phyloP scores from a whole-genome alignment of 2,888 invertebrate species.

The Hesperia comma region DNA sequence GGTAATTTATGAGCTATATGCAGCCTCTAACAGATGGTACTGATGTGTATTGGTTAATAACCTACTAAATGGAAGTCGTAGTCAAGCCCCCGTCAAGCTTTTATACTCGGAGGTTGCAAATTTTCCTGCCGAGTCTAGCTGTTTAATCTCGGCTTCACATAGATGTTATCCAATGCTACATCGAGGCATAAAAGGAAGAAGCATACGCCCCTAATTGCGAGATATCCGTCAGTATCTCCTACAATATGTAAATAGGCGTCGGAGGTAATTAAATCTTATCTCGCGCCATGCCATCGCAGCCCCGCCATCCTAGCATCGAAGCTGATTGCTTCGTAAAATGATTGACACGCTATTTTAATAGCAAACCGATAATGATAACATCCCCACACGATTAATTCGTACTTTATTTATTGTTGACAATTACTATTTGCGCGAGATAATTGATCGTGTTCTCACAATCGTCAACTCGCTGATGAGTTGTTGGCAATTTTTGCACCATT shows the following conservation, averaged over 20 bases:
- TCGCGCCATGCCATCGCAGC: constrained; percentile 66
- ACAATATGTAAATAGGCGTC: constrained; percentile 82
- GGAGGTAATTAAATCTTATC: constrained; percentile 82
- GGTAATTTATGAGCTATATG: constrained; percentile 55
- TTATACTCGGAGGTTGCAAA: constrained; percentile 48
- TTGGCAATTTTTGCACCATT: constrained; percentile 69
- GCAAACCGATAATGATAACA: constrained; percentile 78
- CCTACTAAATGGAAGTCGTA: constrained; percentile 27
- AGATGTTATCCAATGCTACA: constrained; percentile 72
- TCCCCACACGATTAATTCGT: constrained; percentile 69
- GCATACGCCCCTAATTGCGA: constrained; percentile 79
- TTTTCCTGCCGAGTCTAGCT: constrained; percentile 49
- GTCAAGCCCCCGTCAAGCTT: constrained; percentile 10
- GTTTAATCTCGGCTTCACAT: constrained; percentile 75
- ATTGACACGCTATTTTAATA: constrained; percentile 80
- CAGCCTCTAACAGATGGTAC: constrained; percentile 50
- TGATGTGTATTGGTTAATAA: constrained; percentile 49
- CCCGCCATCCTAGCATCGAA: constrained; percentile 47
- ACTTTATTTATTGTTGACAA: constrained; percentile 78
- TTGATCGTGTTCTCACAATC: constrained; percentile 83
- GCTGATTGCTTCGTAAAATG: constrained; percentile 80
- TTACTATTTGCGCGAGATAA: constrained; percentile 81
- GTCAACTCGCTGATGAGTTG: constrained; percentile 74
- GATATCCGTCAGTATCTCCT: constrained; percentile 76
- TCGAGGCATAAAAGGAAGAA: constrained; percentile 75